Evolutionary conservation across 2,797 vertebrate genomes (phyloP).

Genomic region (Neopelma chrysocephalum): DNA sequence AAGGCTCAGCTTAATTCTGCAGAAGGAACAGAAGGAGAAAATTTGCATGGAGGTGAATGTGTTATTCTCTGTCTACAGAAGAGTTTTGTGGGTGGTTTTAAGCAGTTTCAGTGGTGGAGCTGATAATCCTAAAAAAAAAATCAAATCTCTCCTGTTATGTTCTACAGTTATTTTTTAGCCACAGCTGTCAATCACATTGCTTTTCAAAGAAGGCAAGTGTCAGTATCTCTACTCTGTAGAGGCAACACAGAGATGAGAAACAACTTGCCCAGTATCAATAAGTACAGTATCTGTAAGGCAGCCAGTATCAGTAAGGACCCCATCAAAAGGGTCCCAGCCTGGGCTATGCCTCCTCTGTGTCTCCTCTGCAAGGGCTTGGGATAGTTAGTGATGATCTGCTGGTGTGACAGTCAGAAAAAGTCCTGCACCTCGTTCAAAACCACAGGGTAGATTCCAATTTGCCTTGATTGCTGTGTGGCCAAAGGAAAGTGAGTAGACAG

Average conservation of each 20-base stretch:
- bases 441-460: neutral
- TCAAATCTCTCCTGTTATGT: neutral
- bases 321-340: neutral
- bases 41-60: neutral
- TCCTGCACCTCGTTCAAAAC: neutral
- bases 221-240: neutral
- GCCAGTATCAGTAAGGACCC: neutral
- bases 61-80: neutral
- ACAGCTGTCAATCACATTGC: neutral
- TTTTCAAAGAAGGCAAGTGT: neutral
- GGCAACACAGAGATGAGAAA: neutral
- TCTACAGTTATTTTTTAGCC: neutral
- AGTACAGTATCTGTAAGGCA: neutral
- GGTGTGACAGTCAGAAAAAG: neutral
- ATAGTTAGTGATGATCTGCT: neutral
- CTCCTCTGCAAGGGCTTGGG: neutral
- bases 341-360: fast-evolving
- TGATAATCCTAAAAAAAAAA: neutral
- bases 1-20: neutral
- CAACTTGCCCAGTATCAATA: neutral
- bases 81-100: conserved; percentile 38
- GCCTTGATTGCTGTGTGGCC: neutral
- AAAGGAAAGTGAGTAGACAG: too few species aligned
- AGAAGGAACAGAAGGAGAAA: neutral
- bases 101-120: neutral